Conservation (phyloP, 2,888 invertebrate genomes). For the Drosophila melanocephala region DNA sequence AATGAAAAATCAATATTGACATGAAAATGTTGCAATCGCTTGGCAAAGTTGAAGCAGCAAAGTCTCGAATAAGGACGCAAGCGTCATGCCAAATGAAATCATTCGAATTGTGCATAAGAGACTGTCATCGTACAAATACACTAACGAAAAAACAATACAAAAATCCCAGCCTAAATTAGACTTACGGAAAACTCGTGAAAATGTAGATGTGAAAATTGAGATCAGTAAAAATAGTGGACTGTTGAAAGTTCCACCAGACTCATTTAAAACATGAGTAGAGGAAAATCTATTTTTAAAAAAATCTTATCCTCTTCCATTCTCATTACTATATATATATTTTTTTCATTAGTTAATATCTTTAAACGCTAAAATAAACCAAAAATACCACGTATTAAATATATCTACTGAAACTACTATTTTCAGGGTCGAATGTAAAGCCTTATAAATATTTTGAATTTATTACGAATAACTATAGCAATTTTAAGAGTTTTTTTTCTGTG, state of each 20-base stretch:
- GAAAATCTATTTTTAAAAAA: background rate
- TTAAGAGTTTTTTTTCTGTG: background rate
- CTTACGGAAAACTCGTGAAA: background rate
- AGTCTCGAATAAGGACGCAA: conserved; percentile 39
- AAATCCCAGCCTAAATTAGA: background rate
- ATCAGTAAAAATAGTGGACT: too few species aligned
- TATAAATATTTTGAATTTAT: too few species aligned
- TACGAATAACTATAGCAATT: background rate
- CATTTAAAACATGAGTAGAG: background rate
- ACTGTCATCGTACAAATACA: conserved; percentile 16
- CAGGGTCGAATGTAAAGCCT: too few species aligned
- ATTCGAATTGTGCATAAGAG: conserved; percentile 51
- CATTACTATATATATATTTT: background rate
- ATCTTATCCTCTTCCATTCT: background rate
- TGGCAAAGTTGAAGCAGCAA: conserved; percentile 28
- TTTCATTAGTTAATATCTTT: too few species aligned
- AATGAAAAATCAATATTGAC: conserved; percentile 77
- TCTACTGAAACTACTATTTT: background rate
- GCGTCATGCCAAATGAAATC: conserved; percentile 49
- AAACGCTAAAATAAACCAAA: background rate
- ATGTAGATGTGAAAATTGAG: background rate
- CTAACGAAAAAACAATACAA: background rate
- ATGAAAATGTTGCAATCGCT: conserved; percentile 56
- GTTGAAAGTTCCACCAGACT: background rate
- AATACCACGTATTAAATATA: background rate